Percentiles rank a stretch among this genome's conserved stretches.
phyloP scores from a whole-genome alignment of 1,140 invertebrate species.

The Berghia stephanieae region DNA sequence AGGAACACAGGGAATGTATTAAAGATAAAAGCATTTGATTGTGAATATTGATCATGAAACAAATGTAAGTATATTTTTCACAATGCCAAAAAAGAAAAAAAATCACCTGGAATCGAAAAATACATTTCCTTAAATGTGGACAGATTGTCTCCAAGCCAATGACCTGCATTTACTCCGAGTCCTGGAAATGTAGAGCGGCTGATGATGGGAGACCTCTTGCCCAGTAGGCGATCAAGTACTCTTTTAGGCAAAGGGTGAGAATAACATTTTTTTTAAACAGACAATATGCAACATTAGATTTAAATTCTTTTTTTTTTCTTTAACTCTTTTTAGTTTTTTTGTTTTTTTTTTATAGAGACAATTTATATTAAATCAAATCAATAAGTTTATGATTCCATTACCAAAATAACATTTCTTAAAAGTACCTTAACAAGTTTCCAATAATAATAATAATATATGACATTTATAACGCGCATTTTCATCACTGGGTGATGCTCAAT shows the following conservation, averaged over 20 bases:
- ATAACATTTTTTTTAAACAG: neutral
- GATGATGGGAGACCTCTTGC: conserved; percentile 81
- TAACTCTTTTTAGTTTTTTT: neutral
- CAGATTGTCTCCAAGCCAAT: conserved; percentile 82
- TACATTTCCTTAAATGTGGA: conserved; percentile 62
- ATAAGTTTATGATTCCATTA: neutral
- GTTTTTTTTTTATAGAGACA: neutral
- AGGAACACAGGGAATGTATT: too few species aligned
- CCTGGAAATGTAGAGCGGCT: conserved; percentile 85
- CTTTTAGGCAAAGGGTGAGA: conserved; percentile 34
- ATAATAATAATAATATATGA: too few species aligned
- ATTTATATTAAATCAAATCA: neutral
- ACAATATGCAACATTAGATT: too few species aligned
- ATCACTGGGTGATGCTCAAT: too few species aligned
- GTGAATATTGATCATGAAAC: too few species aligned
- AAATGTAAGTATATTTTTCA: too few species aligned
- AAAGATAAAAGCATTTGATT: too few species aligned
- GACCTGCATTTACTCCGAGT: conserved; percentile 82
- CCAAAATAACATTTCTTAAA: too few species aligned
- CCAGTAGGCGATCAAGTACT: conserved; percentile 49
- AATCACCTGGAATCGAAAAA: conserved; percentile 59
- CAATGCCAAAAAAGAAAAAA: neutral
- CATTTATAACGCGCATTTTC: too few species aligned
- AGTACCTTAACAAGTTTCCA: too few species aligned
- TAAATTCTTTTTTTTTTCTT: too few species aligned